A percentile compares a stretch with the other conserved stretches of the same genome.
Conservation (phyloP, 1,140 invertebrate genomes). For the Tribolium castaneum region DNA sequence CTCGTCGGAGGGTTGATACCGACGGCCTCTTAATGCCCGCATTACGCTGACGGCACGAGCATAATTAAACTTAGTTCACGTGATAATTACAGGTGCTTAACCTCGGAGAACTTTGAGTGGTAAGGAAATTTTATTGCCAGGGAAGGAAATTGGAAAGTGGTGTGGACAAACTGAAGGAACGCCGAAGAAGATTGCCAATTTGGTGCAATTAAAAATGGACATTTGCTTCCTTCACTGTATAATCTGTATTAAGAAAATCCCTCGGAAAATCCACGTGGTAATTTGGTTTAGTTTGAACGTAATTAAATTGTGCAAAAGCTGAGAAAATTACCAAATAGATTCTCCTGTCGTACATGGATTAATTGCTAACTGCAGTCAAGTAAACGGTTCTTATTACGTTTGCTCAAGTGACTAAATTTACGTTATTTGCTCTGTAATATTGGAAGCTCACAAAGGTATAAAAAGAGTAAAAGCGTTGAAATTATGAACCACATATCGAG, state of each 20-base stretch:
- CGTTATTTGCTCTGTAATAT: neutral
- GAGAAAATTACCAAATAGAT: neutral
- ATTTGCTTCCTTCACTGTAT: neutral
- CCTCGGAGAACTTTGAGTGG: conserved; percentile 6
- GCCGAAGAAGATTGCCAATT: neutral
- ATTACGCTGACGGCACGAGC: conserved; percentile 13
- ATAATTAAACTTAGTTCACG: conserved; percentile 27
- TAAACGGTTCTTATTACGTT: neutral
- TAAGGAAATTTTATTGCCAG: conserved; percentile 15
- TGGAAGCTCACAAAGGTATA: neutral
- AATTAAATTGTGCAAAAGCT: neutral
- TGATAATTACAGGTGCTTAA: conserved; percentile 33
- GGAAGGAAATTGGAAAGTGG: neutral
- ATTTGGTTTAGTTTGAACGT: neutral
- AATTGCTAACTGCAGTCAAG: neutral
- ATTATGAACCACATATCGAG: neutral
- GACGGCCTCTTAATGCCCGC: conserved; percentile 4
- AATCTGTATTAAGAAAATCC: neutral
- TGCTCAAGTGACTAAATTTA: neutral
- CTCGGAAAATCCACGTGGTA: too few species aligned
- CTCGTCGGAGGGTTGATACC: conserved; percentile 11
- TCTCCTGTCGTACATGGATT: neutral
- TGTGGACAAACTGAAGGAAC: neutral
- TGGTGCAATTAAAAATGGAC: neutral
- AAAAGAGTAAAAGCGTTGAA: too few species aligned